phyloP scores from a whole-genome alignment of 2,797 vertebrate genomes.

The Cyprinella venusta region DNA sequence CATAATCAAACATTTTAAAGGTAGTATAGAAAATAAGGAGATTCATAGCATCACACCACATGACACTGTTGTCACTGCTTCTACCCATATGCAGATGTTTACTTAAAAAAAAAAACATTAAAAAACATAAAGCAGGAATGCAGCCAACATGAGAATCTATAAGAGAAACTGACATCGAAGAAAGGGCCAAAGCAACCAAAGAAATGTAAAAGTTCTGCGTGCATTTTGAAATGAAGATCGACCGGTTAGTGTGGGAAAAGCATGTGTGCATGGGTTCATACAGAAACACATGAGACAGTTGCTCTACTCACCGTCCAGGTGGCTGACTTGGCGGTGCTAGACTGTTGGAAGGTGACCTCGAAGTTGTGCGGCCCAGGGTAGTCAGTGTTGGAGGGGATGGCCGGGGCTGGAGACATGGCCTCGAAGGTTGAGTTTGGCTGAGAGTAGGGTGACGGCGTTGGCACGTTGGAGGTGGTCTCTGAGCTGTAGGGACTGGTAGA shows the following conservation, averaged over 20 bases:
- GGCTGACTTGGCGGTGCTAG: slow-evolving; percentile 97
- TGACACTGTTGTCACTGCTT: not conserved
- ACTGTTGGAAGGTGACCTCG: slow-evolving; percentile 98
- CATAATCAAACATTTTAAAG: not conserved
- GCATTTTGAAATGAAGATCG: not conserved
- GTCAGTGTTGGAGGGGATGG: slow-evolving; percentile 98
- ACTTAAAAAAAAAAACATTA: not conserved
- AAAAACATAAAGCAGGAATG: not conserved
- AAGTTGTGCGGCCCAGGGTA: slow-evolving; percentile 95
- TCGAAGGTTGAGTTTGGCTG: slow-evolving; percentile 99
- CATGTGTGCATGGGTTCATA: not conserved
- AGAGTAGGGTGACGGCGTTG: slow-evolving; percentile 94
- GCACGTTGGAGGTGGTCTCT: slow-evolving; percentile 91
- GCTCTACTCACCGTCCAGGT: slow-evolving; percentile 96
- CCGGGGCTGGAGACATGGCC: slow-evolving; percentile 93
- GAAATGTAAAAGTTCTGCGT: not conserved
- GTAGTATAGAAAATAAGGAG: not conserved
- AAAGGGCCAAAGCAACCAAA: slow-evolving; percentile 37
- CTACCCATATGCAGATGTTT: not conserved
- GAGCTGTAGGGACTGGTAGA: slow-evolving; percentile 96
- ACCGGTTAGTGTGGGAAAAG: slow-evolving; percentile 41
- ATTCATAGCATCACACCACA: not conserved
- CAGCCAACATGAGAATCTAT: not conserved
- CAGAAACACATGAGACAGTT: not conserved
- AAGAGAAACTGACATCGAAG: not conserved